Base-by-base conservation (phyloP, 2,888 invertebrate genomes). In the Empis stercorea region DNA sequence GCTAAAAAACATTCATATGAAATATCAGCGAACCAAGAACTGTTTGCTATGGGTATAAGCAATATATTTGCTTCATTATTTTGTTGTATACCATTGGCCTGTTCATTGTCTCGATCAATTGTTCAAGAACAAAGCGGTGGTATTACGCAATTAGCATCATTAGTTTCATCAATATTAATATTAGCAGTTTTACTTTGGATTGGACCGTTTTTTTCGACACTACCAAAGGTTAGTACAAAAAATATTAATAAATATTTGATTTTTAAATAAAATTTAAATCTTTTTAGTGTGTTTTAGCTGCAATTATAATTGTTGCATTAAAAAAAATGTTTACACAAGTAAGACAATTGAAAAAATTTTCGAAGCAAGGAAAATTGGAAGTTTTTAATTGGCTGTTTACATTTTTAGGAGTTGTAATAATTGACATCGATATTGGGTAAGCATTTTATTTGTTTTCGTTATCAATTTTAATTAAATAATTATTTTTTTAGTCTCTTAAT, bases 121-220 rank as follows among this genome's bases (percentile, higher is more conserved):
- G 79, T 92, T 44, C 87, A 87, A 61, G 81, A 84, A 58, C 75
- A 80, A 45, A 82, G 79, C 2, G 91, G 91, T 3, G 88, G 88
- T 27, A 80, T 76, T 57, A 85, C 88, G 1, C 89, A 91, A 70
- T 60, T 85, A 47, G 82, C 87, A 13, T 84, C 85, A 2, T 59
- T 88, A 23, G 75, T 91, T 32, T 87, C 89, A 1, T 83, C 84
- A 54, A 53, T 65, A 2, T 67, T 91, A 45, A 70, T 93, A 15
- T 67, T 89, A 4, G 65, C 81, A 15, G 82, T 89, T 14, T 70
- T 92, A 15, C 69, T 91, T 41, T 84, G 82, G 75, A 75, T 91
- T 51, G 91, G 87, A 10, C 87, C 87, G 1, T 80, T 85, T 58
- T 87, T 92, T 60, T 79, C 82, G 61, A 75, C 80, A 11, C 66